Conservation (phyloP, 1,140 invertebrate species). For the Acromyrmex charruanus region DNA sequence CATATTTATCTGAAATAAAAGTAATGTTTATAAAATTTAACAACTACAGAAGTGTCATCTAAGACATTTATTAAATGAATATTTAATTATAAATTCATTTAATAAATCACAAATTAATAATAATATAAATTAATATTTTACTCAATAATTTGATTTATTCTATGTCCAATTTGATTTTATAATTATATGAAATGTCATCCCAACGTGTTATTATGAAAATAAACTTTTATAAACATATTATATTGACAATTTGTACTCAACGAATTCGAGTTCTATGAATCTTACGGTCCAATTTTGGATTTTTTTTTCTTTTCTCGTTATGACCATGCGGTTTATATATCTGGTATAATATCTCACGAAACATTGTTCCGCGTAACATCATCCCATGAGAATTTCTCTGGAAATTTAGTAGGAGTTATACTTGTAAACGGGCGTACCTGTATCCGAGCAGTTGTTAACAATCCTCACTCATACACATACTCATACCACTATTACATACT, state of each 20-base stretch:
- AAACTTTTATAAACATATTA: neutral
- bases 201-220: neutral
- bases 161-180: neutral
- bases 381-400: constrained; percentile 24
- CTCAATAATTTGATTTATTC: neutral
- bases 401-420: constrained; percentile 46
- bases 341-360: constrained; percentile 28
- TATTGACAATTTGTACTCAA: neutral
- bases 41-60: neutral
- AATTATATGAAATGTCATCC: neutral
- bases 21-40: neutral
- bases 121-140: neutral
- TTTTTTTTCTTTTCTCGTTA: constrained; percentile 5
- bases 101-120: neutral
- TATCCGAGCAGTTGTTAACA: constrained; percentile 43
- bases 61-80: neutral
- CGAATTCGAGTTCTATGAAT: neutral
- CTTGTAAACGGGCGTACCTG: constrained; percentile 34
- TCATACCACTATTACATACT: neutral
- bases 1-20: neutral
- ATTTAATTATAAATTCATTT: constrained; percentile 5
- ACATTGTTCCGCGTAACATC: constrained; percentile 47
- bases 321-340: constrained; percentile 12
- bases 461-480: constrained; percentile 1
- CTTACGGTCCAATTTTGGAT: neutral